A percentile compares a stretch with the other conserved stretches of the same genome.
Conservation (phyloP, 2,113 vertebrate species). For the Thymallus thymallus region DNA sequence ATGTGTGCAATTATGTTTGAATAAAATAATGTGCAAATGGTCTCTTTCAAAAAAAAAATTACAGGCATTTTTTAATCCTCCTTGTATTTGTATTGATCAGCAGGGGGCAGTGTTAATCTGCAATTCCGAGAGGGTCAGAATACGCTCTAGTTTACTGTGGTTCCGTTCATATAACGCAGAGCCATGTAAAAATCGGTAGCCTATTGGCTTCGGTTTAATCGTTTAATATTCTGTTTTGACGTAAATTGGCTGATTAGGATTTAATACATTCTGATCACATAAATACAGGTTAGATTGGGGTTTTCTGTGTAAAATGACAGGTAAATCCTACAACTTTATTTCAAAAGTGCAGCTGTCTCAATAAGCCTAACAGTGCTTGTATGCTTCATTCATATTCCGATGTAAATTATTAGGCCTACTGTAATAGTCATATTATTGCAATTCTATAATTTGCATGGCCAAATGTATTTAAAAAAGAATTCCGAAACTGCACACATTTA, state of each 20-base stretch:
- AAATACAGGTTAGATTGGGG: slow-evolving; percentile 10
- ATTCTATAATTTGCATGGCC: too few species aligned
- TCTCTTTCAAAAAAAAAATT: neutral
- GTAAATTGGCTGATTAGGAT: slow-evolving; percentile 10
- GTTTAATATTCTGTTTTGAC: slow-evolving; percentile 19
- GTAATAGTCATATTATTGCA: too few species aligned
- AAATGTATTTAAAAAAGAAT: too few species aligned
- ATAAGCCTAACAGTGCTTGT: too few species aligned
- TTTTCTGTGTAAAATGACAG: neutral
- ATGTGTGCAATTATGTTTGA: neutral
- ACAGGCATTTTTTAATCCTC: neutral
- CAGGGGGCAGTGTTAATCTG: slow-evolving; percentile 76
- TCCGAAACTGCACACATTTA: too few species aligned
- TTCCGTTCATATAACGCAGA: neutral
- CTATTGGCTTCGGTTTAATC: slow-evolving; percentile 14
- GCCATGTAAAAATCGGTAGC: slow-evolving; percentile 20
- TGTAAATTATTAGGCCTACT: too few species aligned
- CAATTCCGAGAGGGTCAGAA: neutral
- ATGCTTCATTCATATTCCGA: too few species aligned
- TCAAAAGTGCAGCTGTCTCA: too few species aligned
- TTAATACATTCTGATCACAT: slow-evolving; percentile 2
- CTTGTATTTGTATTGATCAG: slow-evolving; percentile 40
- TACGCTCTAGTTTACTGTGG: neutral
- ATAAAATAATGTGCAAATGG: neutral
- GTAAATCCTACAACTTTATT: neutral